Evolutionary conservation across 2,888 invertebrate species (phyloP), one percentile per base, ranked within the genome.

Genomic region (Dastarcus helophoroides): DNA sequence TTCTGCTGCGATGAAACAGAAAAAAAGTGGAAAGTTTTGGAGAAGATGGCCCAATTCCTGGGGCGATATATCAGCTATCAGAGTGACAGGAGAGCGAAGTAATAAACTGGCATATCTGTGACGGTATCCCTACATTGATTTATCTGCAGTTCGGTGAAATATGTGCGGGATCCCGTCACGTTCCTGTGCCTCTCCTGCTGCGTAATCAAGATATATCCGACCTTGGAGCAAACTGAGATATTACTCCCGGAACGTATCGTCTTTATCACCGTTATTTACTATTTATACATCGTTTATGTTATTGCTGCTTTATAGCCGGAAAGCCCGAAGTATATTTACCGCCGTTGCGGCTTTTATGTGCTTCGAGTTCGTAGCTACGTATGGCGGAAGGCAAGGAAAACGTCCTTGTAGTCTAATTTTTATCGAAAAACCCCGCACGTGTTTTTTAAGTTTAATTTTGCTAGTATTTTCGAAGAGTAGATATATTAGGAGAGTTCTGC

Each of bases 191-290:
- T 49, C n/a, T 44, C 43, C 41, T 41, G 33, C 42, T 46, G 41
- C 48, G 48, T 58, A 58, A 58, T 58, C 58, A 56, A 58, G 58
- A 58, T 58, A 56, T 58, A 58, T 58, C 55, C 54, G 56, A 55
- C 57, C 56, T 56, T 56, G 56, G 48, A 51, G 50, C 48, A 44
- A 46, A 47, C 50, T 56, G 53, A 57, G 54, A 56, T 58, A 58
- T 56, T 53, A 49, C 54, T 44, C 47, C 48, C 46, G 48, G 48
- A 53, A 53, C 51, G 54, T 51, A 51, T 53, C 51, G 45, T 29
- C 29, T 47, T 48, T 51, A 53, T 52, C 50, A 48, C 50, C 52
- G 48, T 50, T 54, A 53, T 54, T 51, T 49, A 56, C 50, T 54
- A 54, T 54, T 52, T 56, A 56, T 53, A 49, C 45, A 46, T 39